Evolutionary conservation across 2,113 vertebrate genomes (phyloP).

Genomic region (Suricata suricatta): DNA sequence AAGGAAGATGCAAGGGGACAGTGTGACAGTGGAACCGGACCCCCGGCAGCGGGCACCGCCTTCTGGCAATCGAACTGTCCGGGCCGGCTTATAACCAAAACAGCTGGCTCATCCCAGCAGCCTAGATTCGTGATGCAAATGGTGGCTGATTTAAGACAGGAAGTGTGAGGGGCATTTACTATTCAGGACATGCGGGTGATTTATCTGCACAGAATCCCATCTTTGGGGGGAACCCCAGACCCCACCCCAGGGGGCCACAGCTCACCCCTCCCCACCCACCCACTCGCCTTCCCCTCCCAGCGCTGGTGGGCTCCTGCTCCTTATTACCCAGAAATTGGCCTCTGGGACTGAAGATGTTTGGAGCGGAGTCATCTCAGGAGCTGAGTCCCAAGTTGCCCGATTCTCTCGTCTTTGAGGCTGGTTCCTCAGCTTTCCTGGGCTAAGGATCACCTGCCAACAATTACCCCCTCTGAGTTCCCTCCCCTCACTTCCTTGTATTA

Average conservation of each 20-base stretch:
- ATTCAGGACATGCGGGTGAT: background rate
- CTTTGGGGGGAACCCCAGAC: background rate
- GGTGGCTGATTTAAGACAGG: background rate
- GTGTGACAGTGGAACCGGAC: background rate
- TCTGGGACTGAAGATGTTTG: background rate
- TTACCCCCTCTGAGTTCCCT: too few relatives aligned
- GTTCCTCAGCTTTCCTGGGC: background rate
- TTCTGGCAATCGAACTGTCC: too few relatives aligned
- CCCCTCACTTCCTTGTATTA: background rate
- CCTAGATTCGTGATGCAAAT: background rate
- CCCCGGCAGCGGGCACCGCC: background rate
- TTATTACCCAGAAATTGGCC: background rate
- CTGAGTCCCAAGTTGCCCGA: background rate
- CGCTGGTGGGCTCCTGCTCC: background rate
- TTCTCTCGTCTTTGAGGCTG: background rate
- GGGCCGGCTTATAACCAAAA: background rate
- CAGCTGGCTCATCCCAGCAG: background rate
- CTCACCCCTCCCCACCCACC: background rate
- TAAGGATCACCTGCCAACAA: background rate
- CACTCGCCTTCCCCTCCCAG: background rate
- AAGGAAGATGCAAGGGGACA: fast-evolving
- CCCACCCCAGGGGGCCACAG: background rate
- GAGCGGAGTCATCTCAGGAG: background rate
- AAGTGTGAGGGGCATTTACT: too few relatives aligned
- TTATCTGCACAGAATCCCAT: background rate